Base-by-base conservation (phyloP, 2,888 invertebrate species). In the Drosophila mulleri region DNA sequence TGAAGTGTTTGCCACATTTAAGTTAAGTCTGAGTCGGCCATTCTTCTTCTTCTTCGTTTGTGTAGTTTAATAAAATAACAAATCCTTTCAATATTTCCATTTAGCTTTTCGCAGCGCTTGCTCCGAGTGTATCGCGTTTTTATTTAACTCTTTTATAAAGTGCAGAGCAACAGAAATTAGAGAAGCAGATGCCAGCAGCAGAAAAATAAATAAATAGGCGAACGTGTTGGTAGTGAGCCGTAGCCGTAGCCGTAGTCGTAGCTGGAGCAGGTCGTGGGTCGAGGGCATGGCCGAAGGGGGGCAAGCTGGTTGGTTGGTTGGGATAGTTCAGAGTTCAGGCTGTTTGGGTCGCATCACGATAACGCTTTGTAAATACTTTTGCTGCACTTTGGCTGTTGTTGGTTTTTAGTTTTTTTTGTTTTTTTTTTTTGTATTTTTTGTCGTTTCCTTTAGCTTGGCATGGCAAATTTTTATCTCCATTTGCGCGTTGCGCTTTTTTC, bases 361-460 rank as follows among this genome's bases (percentile, higher is more conserved):
- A 85, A 84, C 88, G 88, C 84, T 84, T 89, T 87, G 84, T 89
- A 84, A 84, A 84, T 84, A 84, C 90, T 84, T 88, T 87, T 88
- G 85, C 85, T 88, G 90, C 88, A 85, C 90, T 89, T 88, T 89
- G 85, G 69, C 85, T 76, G 82, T 78, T 78, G 78, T 78, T 81
- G 60, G 71, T 78, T 74, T 57, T 80, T 74, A 67, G 65, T 66
- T 63, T 63, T 59, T 56, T 47, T 50, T 67, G 65, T 66, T 66
- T 81, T 76, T 78, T 78, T n/a, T n/a, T n/a, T 59, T 56, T 47
- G 54, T 67, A 65, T 66, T 66, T 81, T 76, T 78, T 78, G 83
- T 76, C 88, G 83, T 75, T 88, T 88, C 90, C 87, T 88, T 90
- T 78, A 69, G 72, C 70, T 79, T 82, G 82, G 88, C 72, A 87